Percentiles rank a stretch among this genome's conserved stretches.
Conservation (phyloP, 2,888 invertebrate species). For the Eilema caniola region DNA sequence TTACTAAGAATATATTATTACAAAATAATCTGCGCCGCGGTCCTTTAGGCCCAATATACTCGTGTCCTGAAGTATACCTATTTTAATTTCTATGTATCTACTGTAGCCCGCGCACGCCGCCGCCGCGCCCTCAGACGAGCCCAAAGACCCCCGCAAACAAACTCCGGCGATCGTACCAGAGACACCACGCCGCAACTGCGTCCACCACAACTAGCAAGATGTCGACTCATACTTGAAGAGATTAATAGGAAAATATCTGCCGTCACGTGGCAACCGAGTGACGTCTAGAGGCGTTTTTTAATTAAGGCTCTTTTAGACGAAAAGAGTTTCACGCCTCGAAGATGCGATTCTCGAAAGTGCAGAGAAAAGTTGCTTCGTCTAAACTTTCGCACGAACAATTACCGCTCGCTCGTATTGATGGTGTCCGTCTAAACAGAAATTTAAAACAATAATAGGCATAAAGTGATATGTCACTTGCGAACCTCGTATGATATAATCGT, state of each 20-base stretch:
- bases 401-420: too few species aligned
- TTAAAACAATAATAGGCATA: too few species aligned
- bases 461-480: too few species aligned
- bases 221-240: constrained; percentile 91
- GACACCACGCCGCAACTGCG: constrained; percentile 82
- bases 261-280: constrained; percentile 90
- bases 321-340: too few species aligned
- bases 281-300: constrained; percentile 1
- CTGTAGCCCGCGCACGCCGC: constrained; percentile 67
- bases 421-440: too few species aligned
- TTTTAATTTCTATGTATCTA: constrained; percentile 25
- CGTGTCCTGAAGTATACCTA: not conserved
- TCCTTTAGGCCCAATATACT: too few species aligned
- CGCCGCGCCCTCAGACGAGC: constrained; percentile 73
- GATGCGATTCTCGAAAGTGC: too few species aligned
- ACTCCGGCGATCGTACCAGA: constrained; percentile 58
- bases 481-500: too few species aligned
- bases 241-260: constrained; percentile 92
- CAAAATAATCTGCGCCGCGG: too few species aligned
- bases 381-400: too few species aligned
- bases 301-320: not conserved
- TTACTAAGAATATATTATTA: too few species aligned
- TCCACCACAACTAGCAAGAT: constrained; percentile 90
- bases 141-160: constrained; percentile 60
- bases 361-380: too few species aligned